Evolutionary conservation across 2,113 vertebrate species (phyloP), one percentile per base, ranked within the genome.

Genomic region (Gallinago undulata): DNA sequence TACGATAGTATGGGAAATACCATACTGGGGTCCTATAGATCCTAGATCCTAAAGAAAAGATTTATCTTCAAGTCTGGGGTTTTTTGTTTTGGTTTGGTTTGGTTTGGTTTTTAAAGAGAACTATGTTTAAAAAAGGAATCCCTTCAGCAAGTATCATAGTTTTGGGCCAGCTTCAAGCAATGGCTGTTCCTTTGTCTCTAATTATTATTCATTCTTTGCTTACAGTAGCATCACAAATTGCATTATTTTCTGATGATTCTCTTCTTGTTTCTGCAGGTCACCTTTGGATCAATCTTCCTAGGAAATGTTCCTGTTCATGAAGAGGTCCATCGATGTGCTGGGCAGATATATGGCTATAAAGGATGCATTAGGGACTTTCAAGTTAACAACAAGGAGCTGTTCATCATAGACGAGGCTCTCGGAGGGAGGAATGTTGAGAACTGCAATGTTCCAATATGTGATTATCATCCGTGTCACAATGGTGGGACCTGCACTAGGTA

Each of bases 401-500:
- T 97, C 96, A 94, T 99, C 84, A 94, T 97, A 75, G 96, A 98
- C 16, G 98, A 98, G 67, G 98, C 98, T 7, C 84, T 97, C 62
- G 94, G 39, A 80, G 98, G 98, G 72, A 98, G 85, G 89, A 99
- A 99, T 89, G 95, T 98, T 96, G 96, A 98, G 53, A 99, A 98
- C 96, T 99, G 98, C 87, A 97, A 98, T 31, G 93, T 98, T 19
- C 96, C 97, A 1, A 88, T 98, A 86, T 99, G 98, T 96, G 97
- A 98, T 75, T 97, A 97, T 90, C 96, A 96, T 70, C 98, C 97
- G 19, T 99, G 98, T 83, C 97, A 19, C 57, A 99, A 99, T n/a
- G 98, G 99, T 69, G 98, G 98, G 80, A 98, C 98, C 48, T 99
- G 98, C 90, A 92, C 97, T 89, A 98, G 99, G 99, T 99, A 98